Conservation (phyloP, 2,797 vertebrate genomes). For the Typhlichthys subterraneus region DNA sequence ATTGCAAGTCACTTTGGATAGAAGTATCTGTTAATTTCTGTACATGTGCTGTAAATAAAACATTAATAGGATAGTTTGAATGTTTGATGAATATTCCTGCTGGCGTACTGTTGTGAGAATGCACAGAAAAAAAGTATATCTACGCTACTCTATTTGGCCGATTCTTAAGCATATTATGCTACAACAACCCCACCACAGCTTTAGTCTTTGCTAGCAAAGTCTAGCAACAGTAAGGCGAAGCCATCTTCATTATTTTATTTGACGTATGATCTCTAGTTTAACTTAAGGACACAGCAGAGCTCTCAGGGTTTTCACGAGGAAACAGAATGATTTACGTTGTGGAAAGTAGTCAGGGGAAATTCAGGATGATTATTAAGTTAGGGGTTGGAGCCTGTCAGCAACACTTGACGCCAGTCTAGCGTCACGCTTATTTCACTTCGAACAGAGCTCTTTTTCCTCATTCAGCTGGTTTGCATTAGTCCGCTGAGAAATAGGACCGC, state of each 20-base stretch:
- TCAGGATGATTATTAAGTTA: slow-evolving; percentile 48
- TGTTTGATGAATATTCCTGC: too few species aligned
- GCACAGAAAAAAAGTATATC: too few species aligned
- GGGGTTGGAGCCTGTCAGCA: slow-evolving; percentile 13
- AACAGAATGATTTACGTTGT: slow-evolving; percentile 29
- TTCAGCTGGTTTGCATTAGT: slow-evolving; percentile 54
- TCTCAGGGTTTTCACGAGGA: slow-evolving; percentile 18
- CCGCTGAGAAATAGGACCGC: slow-evolving; percentile 16
- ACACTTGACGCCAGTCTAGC: slow-evolving; percentile 36
- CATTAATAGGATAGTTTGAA: too few species aligned
- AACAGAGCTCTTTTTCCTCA: slow-evolving; percentile 4
- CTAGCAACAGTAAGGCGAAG: slow-evolving; percentile 28
- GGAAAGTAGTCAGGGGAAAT: slow-evolving; percentile 16
- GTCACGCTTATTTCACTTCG: slow-evolving; percentile 32
- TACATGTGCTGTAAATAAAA: too few species aligned
- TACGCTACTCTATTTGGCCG: too few species aligned
- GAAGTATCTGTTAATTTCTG: background rate
- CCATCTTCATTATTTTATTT: slow-evolving; percentile 23
- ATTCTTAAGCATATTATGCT: background rate
- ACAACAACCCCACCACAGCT: slow-evolving; percentile 16
- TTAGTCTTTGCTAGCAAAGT: slow-evolving; percentile 9
- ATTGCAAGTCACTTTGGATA: too few species aligned
- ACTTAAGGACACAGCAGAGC: slow-evolving; percentile 24
- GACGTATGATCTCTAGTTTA: slow-evolving; percentile 9
- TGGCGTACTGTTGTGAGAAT: too few species aligned